phyloP scores from a whole-genome alignment of 37 sponge, comb jelly and placozoan genomes.

The Eunapius fragilis region DNA sequence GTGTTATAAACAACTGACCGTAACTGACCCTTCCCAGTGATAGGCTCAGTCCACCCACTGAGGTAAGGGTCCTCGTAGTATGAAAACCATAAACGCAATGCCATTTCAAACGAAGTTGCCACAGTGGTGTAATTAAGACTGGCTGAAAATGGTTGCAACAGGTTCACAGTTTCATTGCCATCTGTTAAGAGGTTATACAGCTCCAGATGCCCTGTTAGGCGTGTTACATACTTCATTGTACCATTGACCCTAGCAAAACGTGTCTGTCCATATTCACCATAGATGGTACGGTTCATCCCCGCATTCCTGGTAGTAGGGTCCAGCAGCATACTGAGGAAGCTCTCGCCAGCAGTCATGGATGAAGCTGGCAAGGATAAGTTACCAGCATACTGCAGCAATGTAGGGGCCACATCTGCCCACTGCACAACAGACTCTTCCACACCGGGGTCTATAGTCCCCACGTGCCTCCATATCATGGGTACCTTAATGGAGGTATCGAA shows the following conservation, averaged over 20 bases:
- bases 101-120: neutral
- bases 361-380: constrained; percentile 30
- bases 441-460: constrained; percentile 38
- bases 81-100: constrained; percentile 56
- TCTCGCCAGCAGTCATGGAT: constrained; percentile 47
- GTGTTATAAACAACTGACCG: constrained; percentile 57
- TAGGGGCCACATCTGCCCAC: constrained; percentile 74
- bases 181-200: constrained; percentile 55
- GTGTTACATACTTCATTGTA: constrained; percentile 37
- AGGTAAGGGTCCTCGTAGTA: constrained; percentile 72
- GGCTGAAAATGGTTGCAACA: constrained; percentile 15
- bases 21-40: constrained; percentile 66
- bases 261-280: constrained; percentile 75
- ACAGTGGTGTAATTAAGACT: neutral
- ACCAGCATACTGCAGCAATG: constrained; percentile 67
- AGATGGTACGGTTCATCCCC: constrained; percentile 27
- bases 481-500: constrained; percentile 76
- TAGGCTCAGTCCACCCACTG: constrained; percentile 72
- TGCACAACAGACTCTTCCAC: constrained; percentile 62
- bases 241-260: constrained; percentile 43
- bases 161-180: constrained; percentile 46
- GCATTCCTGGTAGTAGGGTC: constrained; percentile 8
- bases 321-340: constrained; percentile 34
- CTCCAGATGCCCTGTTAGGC: constrained; percentile 57
- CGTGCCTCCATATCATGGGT: constrained; percentile 72